phyloP scores from a whole-genome alignment of 2,797 vertebrate genomes.

The Esox masquinongy region DNA sequence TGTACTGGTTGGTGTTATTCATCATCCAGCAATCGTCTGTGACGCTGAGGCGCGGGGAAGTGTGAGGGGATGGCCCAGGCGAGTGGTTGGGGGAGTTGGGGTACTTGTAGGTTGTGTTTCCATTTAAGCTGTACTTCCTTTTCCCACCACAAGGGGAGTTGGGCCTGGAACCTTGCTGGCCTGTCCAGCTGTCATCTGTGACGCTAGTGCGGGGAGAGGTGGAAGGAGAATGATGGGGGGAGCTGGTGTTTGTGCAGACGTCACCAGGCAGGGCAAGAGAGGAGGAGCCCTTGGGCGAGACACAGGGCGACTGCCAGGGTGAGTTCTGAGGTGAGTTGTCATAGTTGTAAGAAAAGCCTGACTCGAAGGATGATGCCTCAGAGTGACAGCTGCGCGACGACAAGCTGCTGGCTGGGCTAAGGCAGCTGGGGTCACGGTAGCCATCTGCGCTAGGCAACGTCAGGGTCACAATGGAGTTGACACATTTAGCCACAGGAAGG shows the following conservation, averaged over 20 bases:
- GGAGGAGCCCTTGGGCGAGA: slow-evolving; percentile 90
- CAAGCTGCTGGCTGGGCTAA: slow-evolving; percentile 94
- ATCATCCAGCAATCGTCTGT: slow-evolving; percentile 91
- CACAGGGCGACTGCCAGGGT: slow-evolving; percentile 94
- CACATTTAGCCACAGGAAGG: slow-evolving; percentile 76
- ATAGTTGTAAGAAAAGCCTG: slow-evolving; percentile 89
- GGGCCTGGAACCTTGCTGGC: slow-evolving; percentile 79
- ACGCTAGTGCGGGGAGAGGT: slow-evolving; percentile 84
- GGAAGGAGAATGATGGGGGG: slow-evolving; percentile 86
- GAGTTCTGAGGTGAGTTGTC: slow-evolving; percentile 93
- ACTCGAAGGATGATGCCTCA: slow-evolving; percentile 94
- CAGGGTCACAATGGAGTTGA: slow-evolving; percentile 88
- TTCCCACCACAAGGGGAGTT: slow-evolving; percentile 91
- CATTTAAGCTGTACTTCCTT: slow-evolving; percentile 90
- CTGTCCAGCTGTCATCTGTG: slow-evolving; percentile 88
- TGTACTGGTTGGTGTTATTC: slow-evolving; percentile 93
- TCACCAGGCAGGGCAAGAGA: slow-evolving; percentile 70
- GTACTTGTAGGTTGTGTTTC: slow-evolving; percentile 69
- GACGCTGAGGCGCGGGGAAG: slow-evolving; percentile 88
- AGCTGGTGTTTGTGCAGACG: slow-evolving; percentile 78
- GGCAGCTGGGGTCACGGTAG: slow-evolving; percentile 91
- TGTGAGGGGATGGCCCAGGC: slow-evolving; percentile 85
- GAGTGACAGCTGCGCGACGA: slow-evolving; percentile 97
- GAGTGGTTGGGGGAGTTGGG: slow-evolving; percentile 87
- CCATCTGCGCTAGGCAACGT: slow-evolving; percentile 87